A percentile compares a stretch with the other conserved stretches of the same genome.
These are phyloP conservation scores for Malurus splendens DNA, from an alignment of 2,797 vertebrate species.

Conservation along the genomic window DNA sequence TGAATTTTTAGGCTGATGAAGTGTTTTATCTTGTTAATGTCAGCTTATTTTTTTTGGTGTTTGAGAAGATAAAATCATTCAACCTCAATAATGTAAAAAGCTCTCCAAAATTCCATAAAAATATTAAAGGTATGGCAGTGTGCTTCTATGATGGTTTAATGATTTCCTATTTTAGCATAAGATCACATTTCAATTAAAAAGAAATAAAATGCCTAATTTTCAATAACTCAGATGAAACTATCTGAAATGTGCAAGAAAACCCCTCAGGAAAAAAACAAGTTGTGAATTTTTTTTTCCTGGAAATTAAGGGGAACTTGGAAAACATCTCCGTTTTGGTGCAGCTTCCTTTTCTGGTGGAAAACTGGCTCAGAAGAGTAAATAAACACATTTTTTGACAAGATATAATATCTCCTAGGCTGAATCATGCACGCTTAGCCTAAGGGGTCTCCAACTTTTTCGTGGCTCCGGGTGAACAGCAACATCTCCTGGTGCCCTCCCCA, in stretches of 20 bases:
- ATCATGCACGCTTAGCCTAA: not conserved
- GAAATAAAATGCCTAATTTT: not conserved
- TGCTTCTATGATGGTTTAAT: not conserved
- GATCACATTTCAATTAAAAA: not conserved
- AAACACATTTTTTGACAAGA: not conserved
- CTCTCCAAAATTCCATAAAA: not conserved
- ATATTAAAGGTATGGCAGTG: not conserved
- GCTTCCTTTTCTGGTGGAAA: not conserved
- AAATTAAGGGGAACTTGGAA: not conserved
- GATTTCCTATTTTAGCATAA: not conserved
- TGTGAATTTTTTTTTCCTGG: not conserved
- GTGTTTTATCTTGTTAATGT: not conserved
- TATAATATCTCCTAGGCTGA: not conserved
- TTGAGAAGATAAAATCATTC: not conserved
- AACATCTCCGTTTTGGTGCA: not conserved
- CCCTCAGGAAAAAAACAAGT: not conserved
- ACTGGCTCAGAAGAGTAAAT: not conserved
- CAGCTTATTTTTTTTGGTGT: not conserved
- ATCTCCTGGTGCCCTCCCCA: not conserved
- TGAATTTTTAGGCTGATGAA: not conserved
- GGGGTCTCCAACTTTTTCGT: slow-evolving; percentile 10
- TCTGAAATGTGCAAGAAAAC: not conserved
- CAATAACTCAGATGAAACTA: not conserved
- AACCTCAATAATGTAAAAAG: not conserved
- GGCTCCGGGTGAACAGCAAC: not conserved